A percentile compares a stretch with the other conserved stretches of the same genome.
Evolutionary conservation across 2,797 vertebrate genomes (phyloP).

Genomic region (Hemibagrus guttatus): DNA sequence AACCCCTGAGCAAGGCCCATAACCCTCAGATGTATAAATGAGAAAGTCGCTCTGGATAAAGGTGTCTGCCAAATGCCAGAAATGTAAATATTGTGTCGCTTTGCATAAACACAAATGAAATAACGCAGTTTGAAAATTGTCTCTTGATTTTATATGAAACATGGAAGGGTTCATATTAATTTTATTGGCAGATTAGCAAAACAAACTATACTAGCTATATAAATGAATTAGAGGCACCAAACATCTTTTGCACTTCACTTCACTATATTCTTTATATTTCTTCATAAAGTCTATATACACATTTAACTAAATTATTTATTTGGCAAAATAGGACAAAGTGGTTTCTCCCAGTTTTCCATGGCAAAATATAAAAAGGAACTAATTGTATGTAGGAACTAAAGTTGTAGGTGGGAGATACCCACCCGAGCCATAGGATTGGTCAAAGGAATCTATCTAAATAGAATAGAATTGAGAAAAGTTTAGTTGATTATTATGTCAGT

Average conservation of each 20-base stretch:
- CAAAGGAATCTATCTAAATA: neutral
- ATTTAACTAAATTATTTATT: neutral
- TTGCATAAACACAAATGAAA: neutral
- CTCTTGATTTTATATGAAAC: neutral
- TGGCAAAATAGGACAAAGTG: neutral
- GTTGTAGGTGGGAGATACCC: too few species aligned
- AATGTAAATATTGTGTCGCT: neutral
- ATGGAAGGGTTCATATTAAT: too few species aligned
- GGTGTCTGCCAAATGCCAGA: too few species aligned
- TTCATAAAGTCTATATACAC: too few species aligned
- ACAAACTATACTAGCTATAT: neutral
- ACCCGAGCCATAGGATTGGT: too few species aligned
- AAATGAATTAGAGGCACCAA: neutral
- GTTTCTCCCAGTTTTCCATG: neutral
- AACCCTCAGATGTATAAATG: too few species aligned
- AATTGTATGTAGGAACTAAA: neutral
- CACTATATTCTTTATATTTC: neutral
- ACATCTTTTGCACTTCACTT: neutral
- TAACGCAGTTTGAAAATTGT: neutral
- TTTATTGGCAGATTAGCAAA: neutral
- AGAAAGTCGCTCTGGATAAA: too few species aligned
- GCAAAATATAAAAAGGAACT: neutral
- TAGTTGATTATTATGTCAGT: neutral
- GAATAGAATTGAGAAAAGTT: neutral
- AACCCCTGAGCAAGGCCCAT: too few species aligned